Percentiles rank a stretch among this genome's conserved stretches.
Evolutionary conservation across 2,888 invertebrate genomes (phyloP).

Genomic region (Sarcophaga subvicina): DNA sequence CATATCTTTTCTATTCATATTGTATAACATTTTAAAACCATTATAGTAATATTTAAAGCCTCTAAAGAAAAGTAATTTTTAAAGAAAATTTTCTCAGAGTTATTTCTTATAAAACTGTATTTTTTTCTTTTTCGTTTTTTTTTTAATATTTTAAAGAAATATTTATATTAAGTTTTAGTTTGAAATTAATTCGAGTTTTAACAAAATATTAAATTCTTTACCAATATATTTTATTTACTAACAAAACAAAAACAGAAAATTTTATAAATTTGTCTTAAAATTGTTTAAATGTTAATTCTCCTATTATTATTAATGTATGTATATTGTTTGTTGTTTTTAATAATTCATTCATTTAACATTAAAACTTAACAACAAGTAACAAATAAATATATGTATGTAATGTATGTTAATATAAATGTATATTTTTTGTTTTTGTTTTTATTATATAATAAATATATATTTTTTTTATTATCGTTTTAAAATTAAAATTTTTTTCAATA

Average conservation of each 20-base stretch:
- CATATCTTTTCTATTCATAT: background rate
- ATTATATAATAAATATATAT: conserved; percentile 18
- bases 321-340: conserved; percentile 30
- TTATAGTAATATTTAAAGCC: conserved; percentile 18
- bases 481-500: background rate
- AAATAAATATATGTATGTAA: conserved; percentile 70
- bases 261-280: conserved; percentile 51
- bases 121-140: conserved; percentile 72
- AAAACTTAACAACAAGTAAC: conserved; percentile 72
- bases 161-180: conserved; percentile 6
- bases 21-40: conserved; percentile 7
- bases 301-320: conserved; percentile 31
- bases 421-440: conserved; percentile 5
- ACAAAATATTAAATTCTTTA: conserved; percentile 7
- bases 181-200: conserved; percentile 58
- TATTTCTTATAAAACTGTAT: background rate
- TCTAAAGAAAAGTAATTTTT: conserved; percentile 40
- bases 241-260: conserved; percentile 36
- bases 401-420: conserved; percentile 58
- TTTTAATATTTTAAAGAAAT: conserved; percentile 70
- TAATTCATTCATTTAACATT: conserved; percentile 54
- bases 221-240: background rate
- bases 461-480: conserved; percentile 12
- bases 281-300: conserved; percentile 44
- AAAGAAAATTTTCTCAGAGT: conserved; percentile 52